A percentile compares a stretch with the other conserved stretches of the same genome.
Evolutionary conservation across 2,797 vertebrate genomes (phyloP).

Genomic region (Melanotaenia boesemani): DNA sequence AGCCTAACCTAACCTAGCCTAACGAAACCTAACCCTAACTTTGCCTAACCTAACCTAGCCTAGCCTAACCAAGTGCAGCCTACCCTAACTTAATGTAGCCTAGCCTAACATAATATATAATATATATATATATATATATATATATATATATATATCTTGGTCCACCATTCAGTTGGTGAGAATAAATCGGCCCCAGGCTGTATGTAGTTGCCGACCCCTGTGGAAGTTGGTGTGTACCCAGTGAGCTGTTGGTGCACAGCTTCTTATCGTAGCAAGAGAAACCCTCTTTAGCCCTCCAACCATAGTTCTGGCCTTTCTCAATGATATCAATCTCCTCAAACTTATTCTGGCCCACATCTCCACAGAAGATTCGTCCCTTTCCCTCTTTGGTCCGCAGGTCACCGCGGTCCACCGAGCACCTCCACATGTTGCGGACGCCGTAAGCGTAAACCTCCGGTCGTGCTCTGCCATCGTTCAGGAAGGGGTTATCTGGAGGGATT

Average conservation of each 20-base stretch:
- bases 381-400: constrained; percentile 87
- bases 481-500: constrained; percentile 93
- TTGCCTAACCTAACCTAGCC: too few relatives aligned
- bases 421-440: constrained; percentile 96
- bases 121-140: too few relatives aligned
- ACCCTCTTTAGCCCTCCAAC: constrained; percentile 95
- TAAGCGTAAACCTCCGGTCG: constrained; percentile 93
- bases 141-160: too few relatives aligned
- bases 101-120: too few relatives aligned
- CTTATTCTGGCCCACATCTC: constrained; percentile 96
- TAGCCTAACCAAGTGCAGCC: too few relatives aligned
- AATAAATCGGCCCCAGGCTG: too few relatives aligned
- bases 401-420: constrained; percentile 94
- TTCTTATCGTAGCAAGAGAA: constrained; percentile 96
- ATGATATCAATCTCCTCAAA: constrained; percentile 95
- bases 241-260: constrained; percentile 91
- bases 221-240: constrained; percentile 87
- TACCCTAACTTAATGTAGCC: too few relatives aligned
- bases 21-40: too few relatives aligned
- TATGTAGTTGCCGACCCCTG: too few relatives aligned
- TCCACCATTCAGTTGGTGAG: too few relatives aligned
- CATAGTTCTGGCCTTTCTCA: constrained; percentile 92
- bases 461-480: constrained; percentile 80
- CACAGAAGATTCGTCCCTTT: constrained; percentile 93
- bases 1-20: too few relatives aligned